These are phyloP conservation scores for Hippocampus mohnikei DNA, from an alignment of 2,113 vertebrate genomes.

Conservation along the genomic window DNA sequence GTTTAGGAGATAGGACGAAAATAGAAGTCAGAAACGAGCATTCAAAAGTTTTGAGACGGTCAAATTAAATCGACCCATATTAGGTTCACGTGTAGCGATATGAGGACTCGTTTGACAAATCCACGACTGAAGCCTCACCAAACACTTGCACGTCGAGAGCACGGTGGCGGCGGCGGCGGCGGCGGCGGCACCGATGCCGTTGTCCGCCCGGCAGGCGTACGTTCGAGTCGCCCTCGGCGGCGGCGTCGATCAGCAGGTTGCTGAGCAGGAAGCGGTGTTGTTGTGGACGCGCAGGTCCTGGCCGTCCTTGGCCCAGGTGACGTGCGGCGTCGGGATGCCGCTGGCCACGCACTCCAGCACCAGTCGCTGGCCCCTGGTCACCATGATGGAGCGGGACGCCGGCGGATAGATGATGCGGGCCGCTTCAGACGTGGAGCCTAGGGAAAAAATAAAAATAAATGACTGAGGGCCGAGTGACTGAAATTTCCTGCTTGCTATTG, in stretches of 20 bases:
- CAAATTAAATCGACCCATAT: no score
- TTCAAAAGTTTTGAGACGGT: no score
- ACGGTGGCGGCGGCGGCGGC: slow-evolving; percentile 72
- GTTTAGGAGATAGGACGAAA: no score
- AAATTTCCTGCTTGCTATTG: not conserved
- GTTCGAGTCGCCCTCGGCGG: slow-evolving; percentile 85
- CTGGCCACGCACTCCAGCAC: slow-evolving; percentile 95
- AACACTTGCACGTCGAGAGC: slow-evolving; percentile 91
- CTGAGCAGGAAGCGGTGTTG: slow-evolving; percentile 93
- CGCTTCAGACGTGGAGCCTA: slow-evolving; percentile 89
- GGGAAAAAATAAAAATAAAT: not conserved
- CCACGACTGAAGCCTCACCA: slow-evolving; percentile 72
- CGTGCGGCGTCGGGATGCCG: slow-evolving; percentile 85
- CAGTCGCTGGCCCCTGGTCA: slow-evolving; percentile 92
- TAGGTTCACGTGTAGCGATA: no score
- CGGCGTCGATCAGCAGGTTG: slow-evolving; percentile 90
- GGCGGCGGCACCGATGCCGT: slow-evolving; percentile 83
- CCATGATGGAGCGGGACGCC: slow-evolving; percentile 88
- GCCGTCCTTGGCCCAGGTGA: slow-evolving; percentile 92
- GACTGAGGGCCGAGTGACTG: not conserved
- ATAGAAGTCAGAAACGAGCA: no score
- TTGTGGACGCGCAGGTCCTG: slow-evolving; percentile 78
- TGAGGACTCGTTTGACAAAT: slow-evolving; percentile 38
- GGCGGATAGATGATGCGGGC: slow-evolving; percentile 93
- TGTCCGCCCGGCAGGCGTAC: slow-evolving; percentile 86